Percentiles rank a stretch among this genome's conserved stretches.
Evolutionary conservation across 2,113 vertebrate genomes (phyloP).

Genomic region (Corydoras maculifer): DNA sequence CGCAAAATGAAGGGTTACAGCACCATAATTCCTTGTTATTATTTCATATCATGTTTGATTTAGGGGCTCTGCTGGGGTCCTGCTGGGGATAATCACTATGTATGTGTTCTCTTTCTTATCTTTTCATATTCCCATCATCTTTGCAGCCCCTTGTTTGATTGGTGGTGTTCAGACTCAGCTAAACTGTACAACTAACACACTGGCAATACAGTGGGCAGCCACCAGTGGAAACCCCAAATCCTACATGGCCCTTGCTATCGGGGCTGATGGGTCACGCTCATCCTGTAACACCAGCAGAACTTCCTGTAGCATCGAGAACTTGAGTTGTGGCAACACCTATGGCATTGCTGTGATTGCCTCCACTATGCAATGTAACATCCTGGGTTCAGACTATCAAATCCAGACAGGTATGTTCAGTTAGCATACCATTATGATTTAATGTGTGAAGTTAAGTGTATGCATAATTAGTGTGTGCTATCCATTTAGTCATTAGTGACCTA

Average conservation of each 20-base stretch:
- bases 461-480: too few species aligned
- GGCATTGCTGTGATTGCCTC: conserved; percentile 56
- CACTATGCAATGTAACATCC: conserved; percentile 48
- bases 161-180: conserved; percentile 50
- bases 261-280: conserved; percentile 39
- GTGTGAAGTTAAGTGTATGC: too few species aligned
- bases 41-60: too few species aligned
- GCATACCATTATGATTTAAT: neutral
- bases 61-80: too few species aligned
- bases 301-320: conserved; percentile 53
- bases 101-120: neutral
- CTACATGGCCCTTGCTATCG: conserved; percentile 61
- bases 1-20: too few species aligned
- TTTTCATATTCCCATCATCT: neutral
- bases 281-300: conserved; percentile 51
- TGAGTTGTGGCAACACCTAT: conserved; percentile 63
- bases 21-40: neutral
- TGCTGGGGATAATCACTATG: too few species aligned
- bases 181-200: conserved; percentile 54
- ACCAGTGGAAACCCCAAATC: neutral
- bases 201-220: conserved; percentile 58
- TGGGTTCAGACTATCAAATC: conserved; percentile 55
- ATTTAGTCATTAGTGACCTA: too few species aligned
- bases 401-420: conserved; percentile 57
- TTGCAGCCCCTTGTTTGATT: conserved; percentile 64